Evolutionary conservation across 2,113 vertebrate genomes (phyloP).

Genomic region (Nestor notabilis): DNA sequence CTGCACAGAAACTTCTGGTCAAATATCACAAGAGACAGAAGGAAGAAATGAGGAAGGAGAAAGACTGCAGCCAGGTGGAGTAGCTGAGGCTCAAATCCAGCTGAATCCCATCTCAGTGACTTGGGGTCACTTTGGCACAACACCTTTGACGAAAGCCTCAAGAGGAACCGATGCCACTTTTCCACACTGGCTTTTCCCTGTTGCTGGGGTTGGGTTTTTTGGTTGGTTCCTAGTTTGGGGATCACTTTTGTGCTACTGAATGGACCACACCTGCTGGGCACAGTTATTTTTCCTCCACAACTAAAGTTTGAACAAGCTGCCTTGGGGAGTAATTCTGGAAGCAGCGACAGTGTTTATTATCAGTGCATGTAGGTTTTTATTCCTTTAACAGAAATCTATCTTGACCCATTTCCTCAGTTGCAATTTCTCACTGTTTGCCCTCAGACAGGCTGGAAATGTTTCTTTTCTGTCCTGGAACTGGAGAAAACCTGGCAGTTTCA

Average conservation of each 20-base stretch:
- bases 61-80: background rate
- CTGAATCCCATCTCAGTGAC: background rate
- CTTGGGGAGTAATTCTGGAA: conserved; percentile 22
- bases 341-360: background rate
- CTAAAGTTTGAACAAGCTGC: background rate
- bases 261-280: background rate
- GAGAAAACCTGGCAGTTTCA: background rate
- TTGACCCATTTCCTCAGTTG: background rate
- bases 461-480: background rate
- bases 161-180: background rate
- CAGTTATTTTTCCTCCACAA: background rate
- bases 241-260: background rate
- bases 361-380: background rate
- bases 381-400: conserved; percentile 4
- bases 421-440: background rate
- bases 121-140: background rate
- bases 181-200: background rate
- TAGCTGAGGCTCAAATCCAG: background rate
- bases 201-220: background rate
- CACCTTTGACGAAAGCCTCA: background rate
- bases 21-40: too few species aligned
- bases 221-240: too few species aligned
- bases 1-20: background rate
- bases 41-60: background rate
- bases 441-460: background rate